These are phyloP conservation scores for Xylocampa areola DNA, from an alignment of 2,888 invertebrate species.

Conservation along the genomic window DNA sequence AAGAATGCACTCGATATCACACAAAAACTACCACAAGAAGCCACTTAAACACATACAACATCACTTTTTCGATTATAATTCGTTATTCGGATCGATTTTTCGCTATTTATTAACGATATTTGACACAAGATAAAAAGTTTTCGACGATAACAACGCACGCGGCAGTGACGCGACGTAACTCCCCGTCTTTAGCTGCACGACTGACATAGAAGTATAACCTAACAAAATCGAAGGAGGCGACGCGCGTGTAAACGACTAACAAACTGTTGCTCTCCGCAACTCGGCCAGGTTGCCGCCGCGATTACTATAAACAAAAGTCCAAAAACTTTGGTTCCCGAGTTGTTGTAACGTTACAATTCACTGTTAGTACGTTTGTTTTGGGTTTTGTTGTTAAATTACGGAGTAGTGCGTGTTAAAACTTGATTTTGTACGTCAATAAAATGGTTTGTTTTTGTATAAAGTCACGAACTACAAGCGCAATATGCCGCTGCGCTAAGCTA, in stretches of 20 bases:
- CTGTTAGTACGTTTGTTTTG: constrained; percentile 74
- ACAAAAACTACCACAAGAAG: constrained; percentile 69
- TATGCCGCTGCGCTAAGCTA: constrained; percentile 37
- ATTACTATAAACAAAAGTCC: constrained; percentile 78
- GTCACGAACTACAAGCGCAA: constrained; percentile 73
- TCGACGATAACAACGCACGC: constrained; percentile 65
- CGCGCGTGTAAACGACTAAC: constrained; percentile 66
- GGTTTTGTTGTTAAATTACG: constrained; percentile 73
- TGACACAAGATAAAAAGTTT: constrained; percentile 81
- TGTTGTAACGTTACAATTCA: constrained; percentile 69
- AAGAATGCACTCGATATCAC: constrained; percentile 82
- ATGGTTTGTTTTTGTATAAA: constrained; percentile 78
- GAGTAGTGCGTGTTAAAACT: constrained; percentile 77
- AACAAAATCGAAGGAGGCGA: constrained; percentile 77
- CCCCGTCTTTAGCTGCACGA: constrained; percentile 76
- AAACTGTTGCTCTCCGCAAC: constrained; percentile 77
- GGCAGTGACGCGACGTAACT: constrained; percentile 71
- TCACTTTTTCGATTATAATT: constrained; percentile 67
- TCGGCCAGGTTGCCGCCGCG: constrained; percentile 73
- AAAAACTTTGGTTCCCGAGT: constrained; percentile 73
- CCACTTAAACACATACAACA: constrained; percentile 70
- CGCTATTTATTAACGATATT: constrained; percentile 73
- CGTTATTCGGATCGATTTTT: constrained; percentile 72
- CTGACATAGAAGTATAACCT: constrained; percentile 81
- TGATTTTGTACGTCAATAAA: constrained; percentile 76